A percentile compares a stretch with the other conserved stretches of the same genome.
Conservation (phyloP, 1,140 invertebrate species). For the Rhopalosiphum maidis region DNA sequence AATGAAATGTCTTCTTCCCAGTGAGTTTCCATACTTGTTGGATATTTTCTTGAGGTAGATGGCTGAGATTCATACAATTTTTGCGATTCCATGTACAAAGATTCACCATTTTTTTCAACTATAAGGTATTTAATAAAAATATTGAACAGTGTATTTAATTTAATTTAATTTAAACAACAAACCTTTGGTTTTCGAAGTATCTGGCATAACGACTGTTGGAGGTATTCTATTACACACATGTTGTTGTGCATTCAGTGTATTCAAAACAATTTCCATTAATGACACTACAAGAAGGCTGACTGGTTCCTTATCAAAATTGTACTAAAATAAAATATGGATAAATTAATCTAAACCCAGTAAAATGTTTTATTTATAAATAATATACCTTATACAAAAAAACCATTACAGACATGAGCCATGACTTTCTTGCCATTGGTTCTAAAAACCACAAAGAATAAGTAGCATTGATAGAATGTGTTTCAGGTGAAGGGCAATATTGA, state of each 20-base stretch:
- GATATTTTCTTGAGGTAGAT: conserved; percentile 63
- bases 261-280: conserved; percentile 89
- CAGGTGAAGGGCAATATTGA: conserved; percentile 83
- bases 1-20: conserved; percentile 69
- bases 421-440: conserved; percentile 81
- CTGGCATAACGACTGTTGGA: conserved; percentile 76
- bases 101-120: conserved; percentile 49
- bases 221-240: conserved; percentile 84
- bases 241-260: conserved; percentile 89
- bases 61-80: conserved; percentile 61
- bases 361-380: conserved; percentile 12
- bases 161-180: conserved; percentile 59
- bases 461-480: conserved; percentile 65
- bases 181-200: conserved; percentile 70
- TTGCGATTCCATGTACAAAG: conserved; percentile 60
- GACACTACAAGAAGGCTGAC: conserved; percentile 80
- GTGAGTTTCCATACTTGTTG: conserved; percentile 71
- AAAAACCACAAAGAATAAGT: conserved; percentile 88
- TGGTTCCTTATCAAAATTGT: conserved; percentile 86
- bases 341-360: background rate
- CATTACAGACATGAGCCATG: conserved; percentile 93
- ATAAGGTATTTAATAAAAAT: background rate
- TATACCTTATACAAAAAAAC: conserved; percentile 94
- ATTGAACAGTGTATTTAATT: background rate
- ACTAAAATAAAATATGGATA: conserved; percentile 68